These are phyloP conservation scores for Hirundo rustica DNA, from an alignment of 2,797 vertebrate species.

Conservation along the genomic window DNA sequence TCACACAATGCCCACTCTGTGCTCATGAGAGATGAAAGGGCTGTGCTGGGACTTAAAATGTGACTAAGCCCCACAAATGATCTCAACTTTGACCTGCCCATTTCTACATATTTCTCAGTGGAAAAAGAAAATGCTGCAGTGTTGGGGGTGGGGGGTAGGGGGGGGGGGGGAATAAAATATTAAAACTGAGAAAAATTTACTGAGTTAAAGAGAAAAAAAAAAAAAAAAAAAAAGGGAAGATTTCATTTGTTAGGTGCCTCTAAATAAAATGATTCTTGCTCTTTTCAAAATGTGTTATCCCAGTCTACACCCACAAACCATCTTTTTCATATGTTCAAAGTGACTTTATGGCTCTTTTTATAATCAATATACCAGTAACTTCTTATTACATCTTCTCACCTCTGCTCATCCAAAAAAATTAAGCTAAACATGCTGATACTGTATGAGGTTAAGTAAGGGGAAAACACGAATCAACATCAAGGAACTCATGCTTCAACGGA, in stretches of 20 bases:
- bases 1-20: conserved; percentile 56
- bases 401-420: background rate
- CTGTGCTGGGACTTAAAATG: conserved; percentile 33
- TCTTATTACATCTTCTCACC: background rate
- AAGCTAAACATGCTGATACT: background rate
- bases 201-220: conserved; percentile 14
- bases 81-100: conserved; percentile 63
- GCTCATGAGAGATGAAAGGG: conserved; percentile 52
- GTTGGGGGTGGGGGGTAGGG: background rate
- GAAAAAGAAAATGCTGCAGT: conserved; percentile 22
- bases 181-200: conserved; percentile 37
- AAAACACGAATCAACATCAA: background rate
- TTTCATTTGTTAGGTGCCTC: background rate
- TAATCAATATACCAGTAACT: background rate
- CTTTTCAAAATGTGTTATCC: background rate
- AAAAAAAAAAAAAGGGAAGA: conserved; percentile 3
- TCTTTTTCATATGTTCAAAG: background rate
- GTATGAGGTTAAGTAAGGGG: background rate
- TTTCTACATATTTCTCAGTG: conserved; percentile 55
- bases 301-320: background rate
- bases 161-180: background rate
- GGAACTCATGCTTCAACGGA: background rate
- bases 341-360: background rate
- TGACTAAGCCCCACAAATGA: conserved; percentile 43
- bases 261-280: background rate